Conservation (phyloP, 2,888 invertebrate species). For the Anorthoa munda region DNA sequence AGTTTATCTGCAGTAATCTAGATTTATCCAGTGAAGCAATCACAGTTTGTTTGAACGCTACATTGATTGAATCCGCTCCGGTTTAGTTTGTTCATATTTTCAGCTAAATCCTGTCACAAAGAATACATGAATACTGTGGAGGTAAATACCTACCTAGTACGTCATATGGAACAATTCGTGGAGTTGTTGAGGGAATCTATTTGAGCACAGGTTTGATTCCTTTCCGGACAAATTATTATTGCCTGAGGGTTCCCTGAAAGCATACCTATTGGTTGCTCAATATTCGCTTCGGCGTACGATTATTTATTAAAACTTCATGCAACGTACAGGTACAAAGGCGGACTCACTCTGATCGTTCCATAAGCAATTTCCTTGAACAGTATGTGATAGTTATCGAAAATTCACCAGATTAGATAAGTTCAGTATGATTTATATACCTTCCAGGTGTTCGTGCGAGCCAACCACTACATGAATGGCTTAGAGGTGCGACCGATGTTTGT, state of each 20-base stretch:
- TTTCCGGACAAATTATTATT: neutral
- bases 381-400: no score
- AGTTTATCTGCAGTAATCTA: constrained; percentile 38
- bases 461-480: constrained; percentile 46
- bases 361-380: neutral
- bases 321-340: no score
- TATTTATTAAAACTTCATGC: no score
- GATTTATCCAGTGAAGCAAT: constrained; percentile 48
- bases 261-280: neutral
- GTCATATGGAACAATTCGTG: neutral
- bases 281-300: neutral
- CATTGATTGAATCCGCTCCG: constrained; percentile 29
- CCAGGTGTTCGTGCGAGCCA: constrained; percentile 71
- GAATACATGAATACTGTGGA: neutral
- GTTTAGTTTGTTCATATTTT: constrained; percentile 27
- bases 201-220: neutral
- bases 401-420: neutral
- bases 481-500: neutral
- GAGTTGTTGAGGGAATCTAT: neutral
- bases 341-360: neutral
- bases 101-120: constrained; percentile 7
- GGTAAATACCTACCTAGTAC: neutral
- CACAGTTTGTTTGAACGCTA: constrained; percentile 48
- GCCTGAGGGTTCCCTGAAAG: no score
- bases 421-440: neutral